Percentiles rank a stretch among this genome's conserved stretches.
These are phyloP conservation scores for Gila robusta DNA, from an alignment of 2,797 vertebrate genomes.

Conservation along the genomic window DNA sequence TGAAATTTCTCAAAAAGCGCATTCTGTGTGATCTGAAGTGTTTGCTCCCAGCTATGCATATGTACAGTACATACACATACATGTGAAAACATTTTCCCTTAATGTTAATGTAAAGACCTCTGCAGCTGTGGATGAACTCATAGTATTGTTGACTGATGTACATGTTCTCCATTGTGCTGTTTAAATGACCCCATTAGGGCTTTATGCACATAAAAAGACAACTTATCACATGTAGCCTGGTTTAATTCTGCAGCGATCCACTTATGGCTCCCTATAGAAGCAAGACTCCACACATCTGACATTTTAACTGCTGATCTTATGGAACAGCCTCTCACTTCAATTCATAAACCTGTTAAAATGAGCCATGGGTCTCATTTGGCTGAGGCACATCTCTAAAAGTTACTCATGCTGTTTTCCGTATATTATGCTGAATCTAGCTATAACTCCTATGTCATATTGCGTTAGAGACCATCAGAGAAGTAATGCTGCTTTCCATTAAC, in stretches of 20 bases:
- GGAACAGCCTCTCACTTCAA: not conserved
- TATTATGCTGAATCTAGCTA: constrained; percentile 15
- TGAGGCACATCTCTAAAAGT: constrained; percentile 14
- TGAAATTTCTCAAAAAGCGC: not conserved
- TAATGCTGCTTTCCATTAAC: not conserved
- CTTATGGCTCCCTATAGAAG: constrained; percentile 29
- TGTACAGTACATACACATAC: constrained; percentile 4
- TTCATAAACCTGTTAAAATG: constrained; percentile 45
- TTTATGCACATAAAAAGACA: constrained; percentile 27
- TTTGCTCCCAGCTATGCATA: not conserved
- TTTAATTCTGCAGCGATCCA: constrained; percentile 4
- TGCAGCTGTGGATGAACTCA: constrained; percentile 22
- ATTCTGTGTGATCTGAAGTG: not conserved
- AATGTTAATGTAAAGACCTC: not conserved
- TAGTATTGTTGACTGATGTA: constrained; percentile 36
- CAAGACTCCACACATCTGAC: constrained; percentile 24
- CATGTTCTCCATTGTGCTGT: constrained; percentile 11
- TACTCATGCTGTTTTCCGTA: not conserved
- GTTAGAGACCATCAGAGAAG: not conserved
- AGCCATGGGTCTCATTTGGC: constrained; percentile 40
- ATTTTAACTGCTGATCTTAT: constrained; percentile 41
- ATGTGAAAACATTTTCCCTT: not conserved
- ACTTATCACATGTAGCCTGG: constrained; percentile 6
- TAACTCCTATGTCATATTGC: constrained; percentile 23
- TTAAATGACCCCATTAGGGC: constrained; percentile 12